These are phyloP conservation scores for Platichthys flesus DNA, from an alignment of 2,113 vertebrate genomes.

Conservation along the genomic window DNA sequence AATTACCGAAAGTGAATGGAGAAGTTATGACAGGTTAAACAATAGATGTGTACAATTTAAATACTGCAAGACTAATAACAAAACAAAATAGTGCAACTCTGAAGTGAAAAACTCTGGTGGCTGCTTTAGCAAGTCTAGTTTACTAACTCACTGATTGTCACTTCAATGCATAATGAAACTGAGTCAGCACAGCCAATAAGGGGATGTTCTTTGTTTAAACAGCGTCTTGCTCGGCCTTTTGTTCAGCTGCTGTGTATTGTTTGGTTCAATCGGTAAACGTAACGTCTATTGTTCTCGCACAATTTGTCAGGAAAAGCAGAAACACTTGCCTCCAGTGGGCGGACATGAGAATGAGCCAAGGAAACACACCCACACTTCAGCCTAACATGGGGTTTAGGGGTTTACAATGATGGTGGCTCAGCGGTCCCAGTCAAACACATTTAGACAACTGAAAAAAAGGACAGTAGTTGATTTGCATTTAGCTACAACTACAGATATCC, in stretches of 20 bases:
- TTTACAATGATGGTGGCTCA: too few species aligned
- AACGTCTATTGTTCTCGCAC: slow-evolving; percentile 15
- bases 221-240: slow-evolving; percentile 8
- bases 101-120: not conserved
- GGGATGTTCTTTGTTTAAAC: slow-evolving; percentile 19
- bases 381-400: not conserved
- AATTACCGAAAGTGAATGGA: not conserved
- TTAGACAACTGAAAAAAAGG: too few species aligned
- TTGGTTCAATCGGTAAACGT: slow-evolving; percentile 9
- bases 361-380: slow-evolving; percentile 9
- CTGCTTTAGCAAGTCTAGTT: not conserved
- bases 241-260: slow-evolving; percentile 8
- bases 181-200: slow-evolving; percentile 10
- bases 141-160: not conserved
- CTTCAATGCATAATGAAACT: not conserved
- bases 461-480: too few species aligned
- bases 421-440: too few species aligned
- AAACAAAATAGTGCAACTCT: not conserved
- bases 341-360: slow-evolving; percentile 13
- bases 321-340: slow-evolving; percentile 20
- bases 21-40: not conserved
- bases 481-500: too few species aligned
- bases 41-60: not conserved
- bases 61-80: not conserved
- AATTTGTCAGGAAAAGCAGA: slow-evolving; percentile 13